Percentiles rank a stretch among this genome's conserved stretches.
phyloP scores from a whole-genome alignment of 2,797 vertebrate species.

The Apogon hyalosoma region DNA sequence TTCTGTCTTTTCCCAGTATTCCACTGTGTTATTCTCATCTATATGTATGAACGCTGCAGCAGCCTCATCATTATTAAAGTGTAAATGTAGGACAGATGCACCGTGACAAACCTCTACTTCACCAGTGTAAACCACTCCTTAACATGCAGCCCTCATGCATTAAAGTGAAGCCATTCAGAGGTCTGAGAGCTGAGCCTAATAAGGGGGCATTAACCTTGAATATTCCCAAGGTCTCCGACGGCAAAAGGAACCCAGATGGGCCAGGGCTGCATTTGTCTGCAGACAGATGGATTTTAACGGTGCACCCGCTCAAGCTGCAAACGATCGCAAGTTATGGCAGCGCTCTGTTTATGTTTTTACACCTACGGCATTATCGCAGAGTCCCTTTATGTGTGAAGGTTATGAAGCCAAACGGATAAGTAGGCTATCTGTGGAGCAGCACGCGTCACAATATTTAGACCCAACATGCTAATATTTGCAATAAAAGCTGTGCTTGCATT shows the following conservation, averaged over 20 bases:
- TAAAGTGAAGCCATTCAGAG: conserved; percentile 43
- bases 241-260: conserved; percentile 71
- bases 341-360: conserved; percentile 65
- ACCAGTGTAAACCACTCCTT: conserved; percentile 42
- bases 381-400: conserved; percentile 66
- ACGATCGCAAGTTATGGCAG: conserved; percentile 59
- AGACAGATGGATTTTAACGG: conserved; percentile 78
- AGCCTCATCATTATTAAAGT: conserved; percentile 33
- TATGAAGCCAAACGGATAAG: conserved; percentile 47
- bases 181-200: conserved; percentile 67
- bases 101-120: conserved; percentile 40
- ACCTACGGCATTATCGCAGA: conserved; percentile 43
- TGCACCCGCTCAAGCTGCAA: conserved; percentile 66
- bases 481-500: not conserved
- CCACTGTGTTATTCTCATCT: conserved; percentile 11
- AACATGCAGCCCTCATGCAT: conserved; percentile 58
- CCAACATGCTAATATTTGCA: conserved; percentile 3
- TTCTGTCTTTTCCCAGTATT: too few species aligned
- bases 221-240: conserved; percentile 65
- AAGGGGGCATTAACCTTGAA: conserved; percentile 75
- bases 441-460: not conserved
- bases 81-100: conserved; percentile 46
- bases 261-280: conserved; percentile 47
- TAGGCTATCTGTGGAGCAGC: conserved; percentile 6
- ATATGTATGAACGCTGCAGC: conserved; percentile 22